phyloP scores from a whole-genome alignment of 2,888 invertebrate genomes.

The Drosophila leonis region DNA sequence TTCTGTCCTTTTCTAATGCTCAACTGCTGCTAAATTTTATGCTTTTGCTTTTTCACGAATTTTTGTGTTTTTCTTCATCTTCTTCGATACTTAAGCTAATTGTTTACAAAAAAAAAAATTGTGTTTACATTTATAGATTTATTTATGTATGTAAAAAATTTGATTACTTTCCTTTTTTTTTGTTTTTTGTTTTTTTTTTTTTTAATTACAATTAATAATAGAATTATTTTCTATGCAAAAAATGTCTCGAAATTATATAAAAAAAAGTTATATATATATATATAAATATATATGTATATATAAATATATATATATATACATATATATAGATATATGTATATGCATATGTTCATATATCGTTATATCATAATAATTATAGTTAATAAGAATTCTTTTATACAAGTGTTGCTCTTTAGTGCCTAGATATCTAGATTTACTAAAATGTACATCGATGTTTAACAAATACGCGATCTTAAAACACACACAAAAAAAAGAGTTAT shows the following conservation, averaged over 20 bases:
- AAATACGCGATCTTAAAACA: constrained; percentile 60
- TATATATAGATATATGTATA: constrained; percentile 31
- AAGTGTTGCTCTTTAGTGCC: constrained; percentile 71
- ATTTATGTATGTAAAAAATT: constrained; percentile 79
- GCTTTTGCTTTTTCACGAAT: constrained; percentile 1
- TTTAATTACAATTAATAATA: constrained; percentile 73
- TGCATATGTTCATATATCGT: constrained; percentile 26
- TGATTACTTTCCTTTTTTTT: constrained; percentile 64
- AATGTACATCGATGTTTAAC: constrained; percentile 75
- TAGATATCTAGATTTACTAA: constrained; percentile 68
- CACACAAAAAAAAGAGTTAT: constrained; percentile 47
- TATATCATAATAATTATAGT: constrained; percentile 39
- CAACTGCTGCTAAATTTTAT: constrained; percentile 14
- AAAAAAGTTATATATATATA: constrained; percentile 40
- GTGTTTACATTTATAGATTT: constrained; percentile 70
- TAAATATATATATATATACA: constrained; percentile 30
- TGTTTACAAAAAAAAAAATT: constrained; percentile 61
- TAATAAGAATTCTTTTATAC: constrained; percentile 59
- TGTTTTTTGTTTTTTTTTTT: constrained; percentile 8
- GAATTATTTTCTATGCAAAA: constrained; percentile 70
- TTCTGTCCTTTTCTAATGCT: constrained; percentile 25
- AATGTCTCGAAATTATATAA: constrained; percentile 54
- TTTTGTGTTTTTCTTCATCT: constrained; percentile 12
- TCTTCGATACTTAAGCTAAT: constrained; percentile 49
- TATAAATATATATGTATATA: constrained; percentile 31